Base-by-base conservation (phyloP, 2,888 invertebrate species). In the Drosophila subquinaria region DNA sequence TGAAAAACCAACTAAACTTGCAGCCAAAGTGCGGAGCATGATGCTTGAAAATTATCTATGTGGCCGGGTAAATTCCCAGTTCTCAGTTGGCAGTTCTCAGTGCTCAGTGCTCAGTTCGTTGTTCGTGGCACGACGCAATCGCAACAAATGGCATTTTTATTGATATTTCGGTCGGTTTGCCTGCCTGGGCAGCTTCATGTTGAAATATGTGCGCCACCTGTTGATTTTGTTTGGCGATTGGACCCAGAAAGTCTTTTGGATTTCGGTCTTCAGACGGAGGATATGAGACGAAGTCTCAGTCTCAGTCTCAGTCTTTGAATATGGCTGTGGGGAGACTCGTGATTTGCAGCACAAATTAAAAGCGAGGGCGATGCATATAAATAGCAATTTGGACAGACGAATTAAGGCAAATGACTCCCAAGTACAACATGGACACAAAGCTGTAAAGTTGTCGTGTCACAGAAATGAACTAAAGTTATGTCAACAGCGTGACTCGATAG, bases 81-180 rank as follows among this genome's bases (percentile, higher is more conserved):
- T 60, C 33, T 40, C 63, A 45, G 80, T 23, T 36, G 42, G 43
- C 47, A 27, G 48, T 63, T 59, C 69, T 57, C 61, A 27, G 48
- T 63, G 56, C 69, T 57, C 61, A 27, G 48, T 63, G 56, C 69
- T 57, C 61, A 47, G 51, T 69, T 53, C 68, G 53, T 45, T 38
- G 30, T 69, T 87, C 72, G 88, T 84, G 82, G 81, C 80, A 66
- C 66, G 63, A 62, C 73, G 76, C 87, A 84, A 84, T 84, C 89
- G 81, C 79, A 84, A 87, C 90, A 86, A 86, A 89, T 89, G 86
- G 86, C 86, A 86, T 89, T 89, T 86, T 86, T 86, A 86, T 86
- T 89, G 88, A 89, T 89, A 88, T 88, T 88, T 88, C 88, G 88
- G 69, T 88, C 79, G 75, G 69, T 79, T 81, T 66, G 75, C 70